These are phyloP conservation scores for Crematogaster levior DNA, from an alignment of 2,888 invertebrate species.

Conservation along the genomic window DNA sequence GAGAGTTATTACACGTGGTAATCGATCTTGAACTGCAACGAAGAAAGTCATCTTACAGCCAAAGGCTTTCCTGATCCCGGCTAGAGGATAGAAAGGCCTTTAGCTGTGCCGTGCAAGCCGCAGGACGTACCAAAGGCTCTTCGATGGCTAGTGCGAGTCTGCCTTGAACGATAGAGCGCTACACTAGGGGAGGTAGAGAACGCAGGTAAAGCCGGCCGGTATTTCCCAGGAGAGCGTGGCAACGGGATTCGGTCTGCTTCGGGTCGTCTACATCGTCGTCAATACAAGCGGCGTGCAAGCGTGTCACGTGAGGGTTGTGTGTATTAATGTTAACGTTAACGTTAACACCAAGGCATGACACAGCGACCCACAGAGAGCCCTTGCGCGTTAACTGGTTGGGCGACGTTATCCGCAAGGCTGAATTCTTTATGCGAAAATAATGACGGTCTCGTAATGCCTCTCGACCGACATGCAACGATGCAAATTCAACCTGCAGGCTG, in stretches of 20 bases:
- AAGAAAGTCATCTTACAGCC: constrained; percentile 64
- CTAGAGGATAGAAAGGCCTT: constrained; percentile 42
- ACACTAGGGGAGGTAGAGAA: constrained; percentile 49
- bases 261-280: constrained; percentile 52
- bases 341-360: constrained; percentile 46
- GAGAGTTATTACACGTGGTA: constrained; percentile 35
- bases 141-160: constrained; percentile 28
- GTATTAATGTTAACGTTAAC: constrained; percentile 66
- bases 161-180: constrained; percentile 62
- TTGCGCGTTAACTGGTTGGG: constrained; percentile 45
- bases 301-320: constrained; percentile 48
- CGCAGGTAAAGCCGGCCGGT: constrained; percentile 68
- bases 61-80: constrained; percentile 45
- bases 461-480: constrained; percentile 42
- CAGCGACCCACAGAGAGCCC: constrained; percentile 18
- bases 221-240: constrained; percentile 69
- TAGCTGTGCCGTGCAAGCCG: constrained; percentile 28
- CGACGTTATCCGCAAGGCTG: constrained; percentile 74
- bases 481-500: constrained; percentile 34
- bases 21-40: constrained; percentile 58
- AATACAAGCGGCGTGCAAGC: constrained; percentile 56
- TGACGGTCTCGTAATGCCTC: constrained; percentile 64
- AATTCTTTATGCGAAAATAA: constrained; percentile 80
- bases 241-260: constrained; percentile 59
- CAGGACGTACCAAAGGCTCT: constrained; percentile 42